A percentile compares a stretch with the other conserved stretches of the same genome.
Conservation (phyloP, 2,888 invertebrate genomes). For the Craniophora ligustri region DNA sequence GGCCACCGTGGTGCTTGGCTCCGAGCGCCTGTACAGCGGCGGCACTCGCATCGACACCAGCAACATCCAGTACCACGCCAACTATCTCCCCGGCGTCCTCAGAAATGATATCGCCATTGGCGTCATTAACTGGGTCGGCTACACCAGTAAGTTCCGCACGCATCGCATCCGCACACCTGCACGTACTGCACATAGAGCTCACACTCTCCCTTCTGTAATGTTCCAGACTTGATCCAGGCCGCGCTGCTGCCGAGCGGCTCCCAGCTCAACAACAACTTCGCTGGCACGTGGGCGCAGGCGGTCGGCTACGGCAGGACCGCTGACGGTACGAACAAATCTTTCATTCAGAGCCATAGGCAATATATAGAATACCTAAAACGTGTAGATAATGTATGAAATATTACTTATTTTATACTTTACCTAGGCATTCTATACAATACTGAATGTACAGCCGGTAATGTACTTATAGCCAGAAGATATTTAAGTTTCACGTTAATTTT, state of each 20-base stretch:
- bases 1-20: slow-evolving; percentile 65
- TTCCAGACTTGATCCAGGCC: slow-evolving; percentile 63
- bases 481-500: too few relatives aligned
- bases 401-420: too few relatives aligned
- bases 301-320: slow-evolving; percentile 73
- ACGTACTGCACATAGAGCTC: neutral
- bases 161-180: too few relatives aligned
- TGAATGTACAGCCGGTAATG: too few relatives aligned
- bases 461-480: too few relatives aligned
- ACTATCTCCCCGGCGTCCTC: slow-evolving; percentile 42
- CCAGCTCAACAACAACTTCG: slow-evolving; percentile 56
- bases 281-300: slow-evolving; percentile 60
- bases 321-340: slow-evolving; percentile 59
- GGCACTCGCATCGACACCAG: slow-evolving; percentile 55
- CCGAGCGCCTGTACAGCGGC: slow-evolving; percentile 56
- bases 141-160: slow-evolving; percentile 18
- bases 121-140: slow-evolving; percentile 5
- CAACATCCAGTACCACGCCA: slow-evolving; percentile 54
- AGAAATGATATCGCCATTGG: slow-evolving; percentile 39
- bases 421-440: too few relatives aligned
- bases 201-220: neutral
- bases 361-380: too few relatives aligned
- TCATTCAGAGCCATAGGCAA: too few relatives aligned
- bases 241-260: slow-evolving; percentile 62
- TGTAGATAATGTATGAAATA: too few relatives aligned